Evolutionary conservation across 2,113 vertebrate species (phyloP), one percentile per base, ranked within the genome.

Genomic region (Pristiophorus japonicus): DNA sequence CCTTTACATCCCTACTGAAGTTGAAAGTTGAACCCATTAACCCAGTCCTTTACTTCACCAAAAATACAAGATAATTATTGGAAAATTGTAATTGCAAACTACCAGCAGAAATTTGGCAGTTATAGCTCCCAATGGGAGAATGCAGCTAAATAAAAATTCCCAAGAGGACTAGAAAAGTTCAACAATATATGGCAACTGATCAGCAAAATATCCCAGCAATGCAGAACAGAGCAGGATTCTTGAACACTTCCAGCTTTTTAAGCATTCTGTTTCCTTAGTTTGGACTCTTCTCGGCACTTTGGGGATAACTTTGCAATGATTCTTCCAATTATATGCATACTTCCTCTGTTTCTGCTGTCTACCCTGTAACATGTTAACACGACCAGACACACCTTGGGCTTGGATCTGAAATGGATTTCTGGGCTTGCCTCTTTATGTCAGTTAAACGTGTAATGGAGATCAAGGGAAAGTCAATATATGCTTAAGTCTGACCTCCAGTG

Each of bases 401-500:
- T 94, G 8, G 8, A 11, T 51, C 24, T 27, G 24, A 70, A 70
- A 70, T 94, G 20, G n/a, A 67, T 42, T 42, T 84, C 47, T 66
- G 65, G 42, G 20, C 24, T 67, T 66, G 16, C 16, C 20, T 93
- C 0, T 8, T 62, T 51, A 6, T 66, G 7, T 66, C 67, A 47
- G 0, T 67, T 47, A 70, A 12, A 51, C 10, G 70, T 47, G 45
- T 12, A 94, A 70, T 42, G 38, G 62, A 42, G 18, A 66, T 42
- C 62, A 66, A 63, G 5, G 59, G 88, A n/a, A 85, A 47, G 30
- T 38, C 65, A 30, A 94, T 8, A 24, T 92, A 38, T 92, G 88
- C 59, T 59, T 66, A 65, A 94, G 63, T 65, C 93, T 73, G 93
- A 70, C 65, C 66, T 94, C 66, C 66, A 94, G 66, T 94, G 93